A percentile compares a stretch with the other conserved stretches of the same genome.
Conservation (phyloP, 2,113 vertebrate genomes). For the Malaclemys terrapin region DNA sequence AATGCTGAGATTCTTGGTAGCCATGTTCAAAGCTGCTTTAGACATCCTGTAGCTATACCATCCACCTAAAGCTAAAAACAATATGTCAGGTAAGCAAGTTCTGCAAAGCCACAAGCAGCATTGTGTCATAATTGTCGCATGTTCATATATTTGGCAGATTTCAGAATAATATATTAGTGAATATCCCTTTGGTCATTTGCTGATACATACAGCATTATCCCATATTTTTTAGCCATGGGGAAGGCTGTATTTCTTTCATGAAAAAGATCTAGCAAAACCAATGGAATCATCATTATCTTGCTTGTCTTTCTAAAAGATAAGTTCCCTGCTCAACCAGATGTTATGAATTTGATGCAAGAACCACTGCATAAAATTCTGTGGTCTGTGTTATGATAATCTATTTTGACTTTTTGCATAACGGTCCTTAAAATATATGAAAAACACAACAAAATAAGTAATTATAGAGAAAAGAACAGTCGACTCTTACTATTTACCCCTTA, state of each 20-base stretch:
- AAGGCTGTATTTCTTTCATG: background rate
- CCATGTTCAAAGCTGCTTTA: conserved; percentile 81
- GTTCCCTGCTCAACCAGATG: background rate
- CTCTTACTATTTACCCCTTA: background rate
- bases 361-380: background rate
- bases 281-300: background rate
- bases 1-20: conserved; percentile 78
- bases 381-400: background rate
- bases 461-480: background rate
- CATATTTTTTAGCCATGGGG: background rate
- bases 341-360: background rate
- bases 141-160: background rate
- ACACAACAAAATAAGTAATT: background rate
- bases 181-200: background rate
- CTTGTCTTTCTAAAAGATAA: background rate
- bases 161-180: background rate
- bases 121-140: background rate
- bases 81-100: background rate
- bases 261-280: background rate
- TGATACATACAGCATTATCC: background rate
- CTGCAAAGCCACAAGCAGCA: background rate
- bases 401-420: background rate
- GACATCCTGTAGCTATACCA: conserved; percentile 80
- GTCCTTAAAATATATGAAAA: background rate
- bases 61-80: conserved; percentile 71